phyloP scores from a whole-genome alignment of 2,113 vertebrate genomes.

The western clawed frog (Xenopus tropicalis) region UCB_Xtro_10.0 CM004450.2:63076001-63076500 shows the following conservation, averaged over 20 bases:
- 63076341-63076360: conserved; percentile 86
- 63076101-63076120: neutral
- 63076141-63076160: conserved; percentile 63
- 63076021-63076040: no score
- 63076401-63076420: conserved; percentile 66
- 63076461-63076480: no score
- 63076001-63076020: no score
- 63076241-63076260: conserved; percentile 81
- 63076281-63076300: conserved; percentile 86
- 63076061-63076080: no score
- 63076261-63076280: conserved; percentile 96
- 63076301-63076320: conserved; percentile 87
- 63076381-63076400: conserved; percentile 75
- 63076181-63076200: conserved; percentile 68
- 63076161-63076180: conserved; percentile 60
- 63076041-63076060: no score
- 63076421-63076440: conserved; percentile 64
- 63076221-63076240: conserved; percentile 80
- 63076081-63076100: neutral
- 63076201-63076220: conserved; percentile 72
- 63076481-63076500: no score
- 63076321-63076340: conserved; percentile 82
- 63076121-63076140: conserved; percentile 64
- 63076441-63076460: conserved; percentile 55
- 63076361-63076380: conserved; percentile 72